Conservation (phyloP, 2,888 invertebrate species). For the Euzetes globulus region DNA sequence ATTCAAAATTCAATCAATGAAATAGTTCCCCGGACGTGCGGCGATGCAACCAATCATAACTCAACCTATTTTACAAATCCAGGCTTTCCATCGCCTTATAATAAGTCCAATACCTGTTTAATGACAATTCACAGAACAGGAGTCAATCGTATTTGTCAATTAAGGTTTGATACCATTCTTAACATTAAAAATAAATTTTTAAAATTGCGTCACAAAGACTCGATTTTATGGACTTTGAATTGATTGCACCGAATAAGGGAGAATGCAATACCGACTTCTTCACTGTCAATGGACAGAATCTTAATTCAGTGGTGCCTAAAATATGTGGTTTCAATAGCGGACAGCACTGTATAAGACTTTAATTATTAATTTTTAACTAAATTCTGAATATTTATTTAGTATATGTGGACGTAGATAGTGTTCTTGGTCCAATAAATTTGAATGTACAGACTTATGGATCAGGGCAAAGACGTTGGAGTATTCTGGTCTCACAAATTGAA, state of each 20-base stretch:
- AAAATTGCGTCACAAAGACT: conserved; percentile 18
- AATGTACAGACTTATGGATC: conserved; percentile 37
- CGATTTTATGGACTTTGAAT: conserved; percentile 41
- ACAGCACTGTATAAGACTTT: conserved; percentile 36
- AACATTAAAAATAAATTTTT: not conserved
- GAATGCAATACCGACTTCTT: conserved; percentile 40
- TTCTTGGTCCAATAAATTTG: conserved; percentile 37
- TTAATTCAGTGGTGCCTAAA: conserved; percentile 38
- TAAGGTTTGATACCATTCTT: conserved; percentile 30
- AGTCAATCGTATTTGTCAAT: conserved; percentile 38
- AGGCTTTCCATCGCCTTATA: conserved; percentile 39
- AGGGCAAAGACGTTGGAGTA: conserved; percentile 40
- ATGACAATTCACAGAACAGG: conserved; percentile 37
- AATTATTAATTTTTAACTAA: not conserved
- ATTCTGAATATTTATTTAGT: conserved; percentile 32
- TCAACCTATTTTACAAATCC: conserved; percentile 77
- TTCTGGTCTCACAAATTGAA: conserved; percentile 40
- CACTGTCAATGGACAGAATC: conserved; percentile 38
- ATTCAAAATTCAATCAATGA: too few relatives aligned
- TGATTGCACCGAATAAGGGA: conserved; percentile 37
- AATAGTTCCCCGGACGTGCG: conserved; percentile 53
- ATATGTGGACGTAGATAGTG: conserved; percentile 40
- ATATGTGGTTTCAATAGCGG: conserved; percentile 41
- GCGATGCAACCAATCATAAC: conserved; percentile 67
- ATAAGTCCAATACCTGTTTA: conserved; percentile 37